Evolutionary conservation across 37 sponge, comb jelly and placozoan species (phyloP), one percentile per base, ranked within the genome.

Genomic region (Mnemiopsis leidyi): DNA sequence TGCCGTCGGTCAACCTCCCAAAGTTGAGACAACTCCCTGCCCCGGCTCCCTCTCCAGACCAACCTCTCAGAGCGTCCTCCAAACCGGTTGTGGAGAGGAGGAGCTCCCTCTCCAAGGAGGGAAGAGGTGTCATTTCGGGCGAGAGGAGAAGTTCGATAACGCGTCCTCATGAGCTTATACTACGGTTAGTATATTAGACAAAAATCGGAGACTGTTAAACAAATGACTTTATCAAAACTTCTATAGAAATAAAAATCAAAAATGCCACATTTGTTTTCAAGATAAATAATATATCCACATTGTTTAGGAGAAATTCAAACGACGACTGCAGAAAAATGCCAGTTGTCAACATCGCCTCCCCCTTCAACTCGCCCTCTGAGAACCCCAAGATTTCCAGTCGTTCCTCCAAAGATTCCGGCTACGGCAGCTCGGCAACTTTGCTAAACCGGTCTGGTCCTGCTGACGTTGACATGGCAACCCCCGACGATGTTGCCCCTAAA

Each of bases 341-440:
- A 13, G 36, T 85, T n/a, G 90, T 85, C 29, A 85, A 28, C 61
- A 85, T 85, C 21, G 33, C 90, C 7, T 85, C 90, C 29, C 90
- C 90, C 40, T 85, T 28, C 90, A 40, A 38, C 90, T 85, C 90
- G 36, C 90, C 90, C 24, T 33, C 90, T 0, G 90, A 85, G 26
- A 85, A 1, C 40, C 90, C 61, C 28, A 38, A 40, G 23, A 85
- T 40, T 61, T 85, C 90, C 3, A n/a, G 48, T 3, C 24, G 90
- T 23, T 85, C 90, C 32, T 85, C 90, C 61, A 28, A 33, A 18
- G 90, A 85, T 61, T 40, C 61, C 16, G 90, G 61, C 16, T 85
- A 85, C 90, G 90, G 90, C 61, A n/a, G 61, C 61, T 5, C 20
- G n/a, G 75, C 75, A 71, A 71, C 75, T 5, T 29, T 77, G 36